phyloP scores from a whole-genome alignment of 2,113 vertebrate species.

The Antigone vipio region DNA sequence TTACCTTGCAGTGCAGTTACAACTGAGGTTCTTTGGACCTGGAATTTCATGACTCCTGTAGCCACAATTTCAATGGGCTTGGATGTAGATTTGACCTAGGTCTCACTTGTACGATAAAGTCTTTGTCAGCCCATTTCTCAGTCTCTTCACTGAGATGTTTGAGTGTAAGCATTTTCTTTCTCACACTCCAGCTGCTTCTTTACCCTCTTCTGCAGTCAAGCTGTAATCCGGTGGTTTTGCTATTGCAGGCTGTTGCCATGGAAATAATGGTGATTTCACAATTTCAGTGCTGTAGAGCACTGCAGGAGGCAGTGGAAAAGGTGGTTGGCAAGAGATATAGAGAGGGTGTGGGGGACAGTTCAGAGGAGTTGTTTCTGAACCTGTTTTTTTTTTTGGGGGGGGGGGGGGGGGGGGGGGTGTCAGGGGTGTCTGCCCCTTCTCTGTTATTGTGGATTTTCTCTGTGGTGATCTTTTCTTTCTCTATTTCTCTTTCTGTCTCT shows the following conservation, averaged over 20 bases:
- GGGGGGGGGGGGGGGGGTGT: too few relatives aligned
- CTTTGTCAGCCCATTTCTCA: conserved; percentile 23
- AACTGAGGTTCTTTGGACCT: neutral
- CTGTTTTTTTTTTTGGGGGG: neutral
- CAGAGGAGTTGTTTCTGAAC: neutral
- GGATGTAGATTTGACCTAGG: neutral
- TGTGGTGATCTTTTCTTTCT: neutral
- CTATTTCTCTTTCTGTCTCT: neutral
- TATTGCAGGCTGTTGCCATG: conserved; percentile 66
- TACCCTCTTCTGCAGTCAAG: conserved; percentile 50
- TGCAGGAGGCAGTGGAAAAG: conserved; percentile 22
- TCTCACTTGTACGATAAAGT: neutral
- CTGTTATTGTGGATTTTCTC: neutral
- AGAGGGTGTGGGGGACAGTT: neutral
- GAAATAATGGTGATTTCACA: conserved; percentile 66
- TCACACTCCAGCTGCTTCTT: conserved; percentile 49
- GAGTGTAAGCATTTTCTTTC: conserved; percentile 47
- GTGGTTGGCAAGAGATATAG: neutral
- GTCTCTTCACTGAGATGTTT: conserved; percentile 19
- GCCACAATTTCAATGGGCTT: neutral
- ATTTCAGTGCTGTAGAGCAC: conserved; percentile 37
- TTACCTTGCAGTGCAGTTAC: neutral
- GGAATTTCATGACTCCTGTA: neutral
- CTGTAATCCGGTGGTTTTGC: conserved; percentile 57
- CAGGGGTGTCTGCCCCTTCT: neutral